These are phyloP conservation scores for Papilio polyxenes DNA, from an alignment of 1,140 invertebrate species.

Conservation along the genomic window DNA sequence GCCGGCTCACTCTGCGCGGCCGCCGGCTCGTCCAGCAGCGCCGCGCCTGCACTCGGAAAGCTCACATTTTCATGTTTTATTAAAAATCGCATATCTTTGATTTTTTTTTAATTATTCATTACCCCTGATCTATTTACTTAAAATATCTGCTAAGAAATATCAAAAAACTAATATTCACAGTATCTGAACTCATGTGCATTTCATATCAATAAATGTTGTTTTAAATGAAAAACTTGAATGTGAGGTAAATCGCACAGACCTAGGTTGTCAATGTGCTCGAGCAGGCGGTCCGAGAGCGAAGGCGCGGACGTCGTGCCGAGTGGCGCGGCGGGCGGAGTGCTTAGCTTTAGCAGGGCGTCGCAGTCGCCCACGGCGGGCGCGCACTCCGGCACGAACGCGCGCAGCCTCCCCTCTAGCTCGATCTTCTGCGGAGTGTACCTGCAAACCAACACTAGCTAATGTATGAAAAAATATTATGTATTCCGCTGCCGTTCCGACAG, in stretches of 20 bases:
- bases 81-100: too few relatives aligned
- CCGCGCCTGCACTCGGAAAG: constrained; percentile 85
- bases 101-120: too few relatives aligned
- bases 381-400: constrained; percentile 97
- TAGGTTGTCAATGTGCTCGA: constrained; percentile 75
- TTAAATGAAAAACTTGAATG: background rate
- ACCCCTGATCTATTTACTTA: too few relatives aligned
- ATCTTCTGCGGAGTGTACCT: constrained; percentile 96
- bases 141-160: too few relatives aligned
- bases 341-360: constrained; percentile 97
- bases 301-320: constrained; percentile 66
- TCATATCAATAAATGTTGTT: background rate
- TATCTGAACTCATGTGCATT: background rate
- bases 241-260: constrained; percentile 48
- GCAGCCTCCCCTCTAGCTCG: constrained; percentile 93
- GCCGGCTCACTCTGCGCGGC: constrained; percentile 97
- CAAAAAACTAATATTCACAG: background rate
- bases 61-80: background rate
- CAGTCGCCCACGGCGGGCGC: constrained; percentile 99
- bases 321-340: constrained; percentile 86
- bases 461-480: background rate
- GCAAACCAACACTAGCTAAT: constrained; percentile 41
- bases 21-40: constrained; percentile 96
- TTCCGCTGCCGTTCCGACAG: too few relatives aligned
- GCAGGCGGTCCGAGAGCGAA: constrained; percentile 59